These are phyloP conservation scores for Cebidichthys violaceus DNA, from an alignment of 2,113 vertebrate genomes.

Conservation along the genomic window DNA sequence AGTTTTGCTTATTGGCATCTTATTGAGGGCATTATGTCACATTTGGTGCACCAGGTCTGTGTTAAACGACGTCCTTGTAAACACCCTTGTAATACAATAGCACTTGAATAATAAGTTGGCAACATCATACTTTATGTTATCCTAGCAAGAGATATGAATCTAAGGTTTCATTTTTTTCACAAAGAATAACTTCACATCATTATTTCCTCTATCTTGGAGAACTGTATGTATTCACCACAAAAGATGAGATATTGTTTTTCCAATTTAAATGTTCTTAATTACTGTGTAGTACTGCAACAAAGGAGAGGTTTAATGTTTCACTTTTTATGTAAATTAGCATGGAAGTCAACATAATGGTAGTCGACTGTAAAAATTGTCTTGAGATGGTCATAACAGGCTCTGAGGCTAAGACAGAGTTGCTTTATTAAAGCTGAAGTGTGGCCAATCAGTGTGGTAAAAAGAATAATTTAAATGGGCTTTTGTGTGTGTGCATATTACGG, in stretches of 20 bases:
- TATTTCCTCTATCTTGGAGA: neutral
- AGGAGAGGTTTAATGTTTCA: neutral
- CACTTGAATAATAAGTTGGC: neutral
- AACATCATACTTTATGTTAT: neutral
- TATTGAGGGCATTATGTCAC: neutral
- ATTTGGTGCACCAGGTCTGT: neutral
- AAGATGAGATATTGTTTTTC: neutral
- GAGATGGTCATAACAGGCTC: neutral
- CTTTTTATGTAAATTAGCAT: constrained; percentile 24
- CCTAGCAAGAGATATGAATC: neutral
- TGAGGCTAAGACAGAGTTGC: neutral
- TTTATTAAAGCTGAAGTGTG: constrained; percentile 21
- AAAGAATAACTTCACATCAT: neutral
- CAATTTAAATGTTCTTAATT: neutral
- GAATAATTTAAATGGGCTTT: neutral
- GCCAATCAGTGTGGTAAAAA: constrained; percentile 8
- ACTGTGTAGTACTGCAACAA: constrained; percentile 12
- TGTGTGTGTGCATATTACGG: neutral
- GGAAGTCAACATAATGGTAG: constrained; percentile 3
- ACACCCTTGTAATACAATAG: neutral
- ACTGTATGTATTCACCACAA: neutral
- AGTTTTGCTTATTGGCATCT: neutral
- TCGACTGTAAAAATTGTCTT: neutral
- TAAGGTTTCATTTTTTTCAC: neutral
- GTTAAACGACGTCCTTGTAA: neutral